phyloP scores from a whole-genome alignment of 2,888 invertebrate genomes.

The Ormyrus labotus region DNA sequence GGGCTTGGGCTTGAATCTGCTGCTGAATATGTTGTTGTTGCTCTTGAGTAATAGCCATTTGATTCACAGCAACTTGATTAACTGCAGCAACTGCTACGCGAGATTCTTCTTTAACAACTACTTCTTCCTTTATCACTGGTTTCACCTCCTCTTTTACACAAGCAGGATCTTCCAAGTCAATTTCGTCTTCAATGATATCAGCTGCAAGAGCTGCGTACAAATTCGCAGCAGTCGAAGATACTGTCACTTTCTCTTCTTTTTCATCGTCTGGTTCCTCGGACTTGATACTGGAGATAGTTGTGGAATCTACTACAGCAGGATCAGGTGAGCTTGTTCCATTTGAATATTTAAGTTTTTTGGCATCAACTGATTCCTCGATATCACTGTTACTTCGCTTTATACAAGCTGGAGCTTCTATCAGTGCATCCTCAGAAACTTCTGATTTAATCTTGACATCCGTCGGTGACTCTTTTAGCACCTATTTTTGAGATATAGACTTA shows the following conservation, averaged over 20 bases:
- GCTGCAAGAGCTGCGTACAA: slow-evolving; percentile 91
- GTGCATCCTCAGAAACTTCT: slow-evolving; percentile 70
- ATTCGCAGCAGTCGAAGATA: slow-evolving; percentile 90
- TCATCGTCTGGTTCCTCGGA: slow-evolving; percentile 76
- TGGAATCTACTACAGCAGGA: slow-evolving; percentile 67
- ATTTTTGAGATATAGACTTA: neutral
- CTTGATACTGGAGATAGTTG: slow-evolving; percentile 76
- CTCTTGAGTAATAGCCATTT: slow-evolving; percentile 30
- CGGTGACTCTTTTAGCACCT: slow-evolving; percentile 68
- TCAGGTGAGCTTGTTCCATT: slow-evolving; percentile 74
- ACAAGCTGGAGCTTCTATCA: slow-evolving; percentile 69
- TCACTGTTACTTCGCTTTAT: slow-evolving; percentile 64
- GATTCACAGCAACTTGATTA: slow-evolving; percentile 36
- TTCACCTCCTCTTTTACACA: slow-evolving; percentile 61
- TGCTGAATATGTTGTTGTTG: slow-evolving; percentile 54
- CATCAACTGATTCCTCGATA: slow-evolving; percentile 64
- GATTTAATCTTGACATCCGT: slow-evolving; percentile 67
- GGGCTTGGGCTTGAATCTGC: slow-evolving; percentile 48
- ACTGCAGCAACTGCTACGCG: slow-evolving; percentile 36
- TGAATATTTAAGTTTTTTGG: slow-evolving; percentile 75
- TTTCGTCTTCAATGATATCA: slow-evolving; percentile 88
- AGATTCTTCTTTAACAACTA: slow-evolving; percentile 58
- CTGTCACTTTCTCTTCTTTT: slow-evolving; percentile 78
- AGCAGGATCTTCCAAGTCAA: slow-evolving; percentile 77
- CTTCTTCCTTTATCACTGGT: slow-evolving; percentile 62